Percentiles rank a stretch among this genome's conserved stretches.
phyloP scores from a whole-genome alignment of 2,888 invertebrate genomes.

The Meliscaeva auricollis region DNA sequence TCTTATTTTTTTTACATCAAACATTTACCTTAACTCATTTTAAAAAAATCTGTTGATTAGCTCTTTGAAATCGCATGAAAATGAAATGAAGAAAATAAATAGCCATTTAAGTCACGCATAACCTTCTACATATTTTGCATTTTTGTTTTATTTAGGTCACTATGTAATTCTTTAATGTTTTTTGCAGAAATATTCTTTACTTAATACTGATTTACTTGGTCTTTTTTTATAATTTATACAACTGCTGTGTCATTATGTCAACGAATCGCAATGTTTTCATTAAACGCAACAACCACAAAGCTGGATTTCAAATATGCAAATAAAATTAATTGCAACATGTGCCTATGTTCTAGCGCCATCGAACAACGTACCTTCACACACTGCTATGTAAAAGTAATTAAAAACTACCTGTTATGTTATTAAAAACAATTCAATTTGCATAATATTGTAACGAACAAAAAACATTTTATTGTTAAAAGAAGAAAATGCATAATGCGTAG shows the following conservation, averaged over 20 bases:
- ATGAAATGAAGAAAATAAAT: no score
- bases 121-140: no score
- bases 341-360: constrained; percentile 14
- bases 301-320: constrained; percentile 58
- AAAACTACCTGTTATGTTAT: constrained; percentile 60
- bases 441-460: constrained; percentile 42
- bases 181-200: constrained; percentile 24
- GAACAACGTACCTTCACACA: constrained; percentile 74
- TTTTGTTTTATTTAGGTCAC: constrained; percentile 26
- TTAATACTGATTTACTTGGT: neutral
- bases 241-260: constrained; percentile 54
- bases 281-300: constrained; percentile 33
- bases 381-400: constrained; percentile 54
- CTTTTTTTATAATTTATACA: constrained; percentile 65
- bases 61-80: no score
- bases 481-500: constrained; percentile 28
- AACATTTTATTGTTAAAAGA: constrained; percentile 59
- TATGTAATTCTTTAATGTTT: constrained; percentile 38
- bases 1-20: no score
- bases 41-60: no score
- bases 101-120: no score
- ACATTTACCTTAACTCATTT: no score
- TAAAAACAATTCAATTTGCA: constrained; percentile 70
- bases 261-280: constrained; percentile 52
- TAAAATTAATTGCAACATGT: constrained; percentile 39